These are phyloP conservation scores for Lamellibrachia luymesi DNA, from an alignment of 1,140 invertebrate genomes.

Conservation along the genomic window DNA sequence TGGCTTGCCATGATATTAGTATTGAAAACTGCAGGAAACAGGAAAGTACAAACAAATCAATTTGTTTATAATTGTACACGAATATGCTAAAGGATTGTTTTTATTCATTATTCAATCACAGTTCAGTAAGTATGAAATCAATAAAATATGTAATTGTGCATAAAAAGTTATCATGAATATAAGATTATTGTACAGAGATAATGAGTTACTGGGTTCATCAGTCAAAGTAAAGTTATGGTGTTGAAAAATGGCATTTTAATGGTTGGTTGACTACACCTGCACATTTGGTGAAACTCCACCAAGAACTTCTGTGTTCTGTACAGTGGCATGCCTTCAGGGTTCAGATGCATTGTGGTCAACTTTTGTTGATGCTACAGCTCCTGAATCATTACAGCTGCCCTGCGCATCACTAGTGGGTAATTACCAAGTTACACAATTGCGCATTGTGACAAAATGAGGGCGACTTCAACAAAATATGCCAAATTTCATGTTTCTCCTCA, in stretches of 20 bases:
- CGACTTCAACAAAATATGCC: background rate
- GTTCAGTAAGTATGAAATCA: background rate
- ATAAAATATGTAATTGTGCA: background rate
- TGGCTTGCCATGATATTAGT: no score
- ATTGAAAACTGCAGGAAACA: background rate
- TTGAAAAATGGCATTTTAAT: background rate
- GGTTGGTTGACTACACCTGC: background rate
- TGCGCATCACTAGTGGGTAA: background rate
- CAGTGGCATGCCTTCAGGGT: background rate
- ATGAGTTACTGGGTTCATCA: background rate
- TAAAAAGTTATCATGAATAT: background rate
- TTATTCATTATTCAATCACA: background rate
- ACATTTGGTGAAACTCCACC: background rate
- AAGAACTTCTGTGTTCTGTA: no score
- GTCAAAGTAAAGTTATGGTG: background rate
- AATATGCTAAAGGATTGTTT: background rate
- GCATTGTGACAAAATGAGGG: background rate
- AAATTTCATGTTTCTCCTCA: background rate
- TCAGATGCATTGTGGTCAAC: background rate
- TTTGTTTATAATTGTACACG: background rate
- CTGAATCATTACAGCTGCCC: background rate
- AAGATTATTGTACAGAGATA: background rate
- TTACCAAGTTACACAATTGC: background rate
- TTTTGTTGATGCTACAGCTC: background rate
- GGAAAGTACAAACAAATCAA: background rate